These are phyloP conservation scores for Hemicordylus capensis DNA, from an alignment of 2,113 vertebrate species.

Conservation along the genomic window DNA sequence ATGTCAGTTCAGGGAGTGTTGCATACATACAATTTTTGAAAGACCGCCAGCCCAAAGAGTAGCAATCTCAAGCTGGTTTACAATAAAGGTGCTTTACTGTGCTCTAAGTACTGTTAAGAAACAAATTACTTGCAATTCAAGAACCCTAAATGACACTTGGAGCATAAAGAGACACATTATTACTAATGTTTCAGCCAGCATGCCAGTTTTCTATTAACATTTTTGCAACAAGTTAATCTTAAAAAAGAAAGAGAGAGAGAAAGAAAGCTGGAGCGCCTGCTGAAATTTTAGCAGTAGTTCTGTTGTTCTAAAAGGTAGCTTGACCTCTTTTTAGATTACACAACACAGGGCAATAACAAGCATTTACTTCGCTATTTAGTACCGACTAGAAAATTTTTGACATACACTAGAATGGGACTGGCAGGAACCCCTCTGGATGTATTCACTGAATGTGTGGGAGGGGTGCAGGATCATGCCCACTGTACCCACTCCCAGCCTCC, in stretches of 20 bases:
- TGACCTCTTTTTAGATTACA: neutral
- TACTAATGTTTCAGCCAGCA: neutral
- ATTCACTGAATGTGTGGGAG: neutral
- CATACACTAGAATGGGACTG: neutral
- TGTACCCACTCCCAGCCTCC: no score
- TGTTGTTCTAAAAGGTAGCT: neutral
- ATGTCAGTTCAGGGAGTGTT: constrained; percentile 6
- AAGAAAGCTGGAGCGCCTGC: neutral
- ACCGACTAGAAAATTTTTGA: neutral
- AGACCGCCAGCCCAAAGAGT: constrained; percentile 6
- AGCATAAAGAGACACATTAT: constrained; percentile 11
- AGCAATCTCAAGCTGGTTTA: neutral
- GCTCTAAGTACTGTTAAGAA: constrained; percentile 7
- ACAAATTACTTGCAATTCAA: constrained; percentile 20
- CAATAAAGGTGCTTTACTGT: constrained; percentile 47
- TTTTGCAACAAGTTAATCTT: neutral
- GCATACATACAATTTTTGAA: constrained; percentile 32
- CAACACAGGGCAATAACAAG: neutral
- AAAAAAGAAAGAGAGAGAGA: neutral
- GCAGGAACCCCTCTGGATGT: neutral
- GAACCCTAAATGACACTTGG: neutral
- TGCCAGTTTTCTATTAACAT: neutral
- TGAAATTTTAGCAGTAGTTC: neutral
- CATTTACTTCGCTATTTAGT: neutral
- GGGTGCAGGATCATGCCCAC: neutral